These are phyloP conservation scores for Sipha flava DNA, from an alignment of 1,140 invertebrate species.

Conservation along the genomic window DNA sequence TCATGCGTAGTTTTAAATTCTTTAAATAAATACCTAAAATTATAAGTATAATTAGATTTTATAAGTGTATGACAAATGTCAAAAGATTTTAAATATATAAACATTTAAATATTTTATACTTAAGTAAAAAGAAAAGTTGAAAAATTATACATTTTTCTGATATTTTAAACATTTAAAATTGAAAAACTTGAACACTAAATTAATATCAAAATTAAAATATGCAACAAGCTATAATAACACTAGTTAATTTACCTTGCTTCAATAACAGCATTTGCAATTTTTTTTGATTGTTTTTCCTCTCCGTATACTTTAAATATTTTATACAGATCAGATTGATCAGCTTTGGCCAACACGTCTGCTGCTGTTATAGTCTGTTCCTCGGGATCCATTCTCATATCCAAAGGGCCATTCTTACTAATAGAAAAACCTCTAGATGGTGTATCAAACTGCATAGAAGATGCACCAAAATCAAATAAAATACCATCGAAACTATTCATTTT, in stretches of 20 bases:
- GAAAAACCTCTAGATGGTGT: constrained; percentile 73
- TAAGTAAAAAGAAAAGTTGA: too few species aligned
- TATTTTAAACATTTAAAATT: too few species aligned
- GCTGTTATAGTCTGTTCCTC: constrained; percentile 65
- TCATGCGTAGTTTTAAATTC: constrained; percentile 74
- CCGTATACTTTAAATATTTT: constrained; percentile 84
- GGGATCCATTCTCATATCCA: constrained; percentile 95
- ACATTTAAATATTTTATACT: too few species aligned
- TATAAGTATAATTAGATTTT: too few species aligned
- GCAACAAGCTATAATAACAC: too few species aligned
- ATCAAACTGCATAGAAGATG: constrained; percentile 92
- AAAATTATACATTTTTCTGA: too few species aligned
- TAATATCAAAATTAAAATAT: too few species aligned
- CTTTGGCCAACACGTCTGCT: constrained; percentile 70
- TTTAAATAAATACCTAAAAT: constrained; percentile 62
- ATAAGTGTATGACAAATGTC: too few species aligned
- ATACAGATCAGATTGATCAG: constrained; percentile 67
- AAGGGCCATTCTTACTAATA: constrained; percentile 68
- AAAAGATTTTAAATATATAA: too few species aligned
- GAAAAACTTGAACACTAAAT: too few species aligned
- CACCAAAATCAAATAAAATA: constrained; percentile 88
- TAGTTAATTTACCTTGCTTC: constrained; percentile 59
- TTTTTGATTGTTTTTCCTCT: constrained; percentile 77
- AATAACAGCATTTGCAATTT: constrained; percentile 79
- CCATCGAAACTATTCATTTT: constrained; percentile 65